Base-by-base conservation (phyloP, 2,113 vertebrate species). In the Prinia subflava region DNA sequence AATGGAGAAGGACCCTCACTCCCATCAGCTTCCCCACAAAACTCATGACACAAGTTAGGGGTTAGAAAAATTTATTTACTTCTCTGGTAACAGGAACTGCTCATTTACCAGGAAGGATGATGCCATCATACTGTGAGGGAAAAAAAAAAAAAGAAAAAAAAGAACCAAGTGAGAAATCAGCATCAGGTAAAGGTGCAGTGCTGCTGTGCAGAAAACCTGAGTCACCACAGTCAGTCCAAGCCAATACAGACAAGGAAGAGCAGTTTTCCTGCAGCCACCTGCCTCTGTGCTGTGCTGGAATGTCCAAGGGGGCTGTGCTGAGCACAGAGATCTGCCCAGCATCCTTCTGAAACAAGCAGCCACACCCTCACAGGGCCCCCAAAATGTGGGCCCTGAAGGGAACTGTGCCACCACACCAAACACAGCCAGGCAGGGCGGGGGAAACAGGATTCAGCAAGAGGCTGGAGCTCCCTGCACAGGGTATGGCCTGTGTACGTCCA, bases 81-180 rank as follows among this genome's bases (percentile, higher is more conserved):
- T 98, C 98, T 98, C 93, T 76, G 89, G 79, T 92, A 96, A 83
- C 97, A 76, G 98, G 95, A 97, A 89, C 97, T 94, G 95, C 69
- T 99, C 97, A 99, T 98, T 99, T 99, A 77, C 99, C 99, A 91
- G 99, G 99, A 96, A 99, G 99, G 97, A 99, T 99, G 98, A 99
- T 99, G 52, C 99, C 99, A 96, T 99, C 99, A 44, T 99, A 99
- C 99, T 99, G 98, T 44, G 97, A 98, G 37, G 76, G 88, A 86
- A 78, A 74, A 73, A 22, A 78, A 74, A 73, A 22, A 90, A 73
- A 80, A 44, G 77, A n/a, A 47, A 42, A 10, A 44, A 59, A 71
- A 69, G 7, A 74, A 35, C 24, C 20, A 62, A 76, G 62, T 93
- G 49, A 91, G 92, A 83, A 94, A 69, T 31, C 17, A 42, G 22